These are phyloP conservation scores for Hippolais icterina DNA, from an alignment of 2,113 vertebrate genomes.

Conservation along the genomic window DNA sequence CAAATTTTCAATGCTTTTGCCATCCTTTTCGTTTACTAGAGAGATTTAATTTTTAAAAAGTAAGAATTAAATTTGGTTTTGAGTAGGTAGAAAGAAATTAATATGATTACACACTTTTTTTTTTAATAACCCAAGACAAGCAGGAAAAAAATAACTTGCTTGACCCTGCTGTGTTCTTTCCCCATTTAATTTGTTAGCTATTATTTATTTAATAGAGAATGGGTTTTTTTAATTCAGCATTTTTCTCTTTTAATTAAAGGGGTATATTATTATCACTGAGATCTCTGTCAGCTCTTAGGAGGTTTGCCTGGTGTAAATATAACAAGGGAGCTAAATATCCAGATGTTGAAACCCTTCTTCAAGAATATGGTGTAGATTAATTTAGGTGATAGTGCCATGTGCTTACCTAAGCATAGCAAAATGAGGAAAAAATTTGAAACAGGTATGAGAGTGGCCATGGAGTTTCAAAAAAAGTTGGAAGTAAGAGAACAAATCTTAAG, in stretches of 20 bases:
- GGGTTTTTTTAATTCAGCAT: background rate
- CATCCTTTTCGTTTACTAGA: background rate
- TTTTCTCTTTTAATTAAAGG: constrained; percentile 9
- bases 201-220: background rate
- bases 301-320: background rate
- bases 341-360: background rate
- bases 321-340: background rate
- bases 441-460: background rate
- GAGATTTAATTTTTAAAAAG: background rate
- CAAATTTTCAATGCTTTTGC: background rate
- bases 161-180: background rate
- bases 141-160: background rate
- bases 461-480: background rate
- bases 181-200: background rate
- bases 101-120: background rate
- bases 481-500: background rate
- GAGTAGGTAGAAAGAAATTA: background rate
- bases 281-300: background rate
- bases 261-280: background rate
- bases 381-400: background rate
- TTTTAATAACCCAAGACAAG: background rate
- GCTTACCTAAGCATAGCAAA: background rate
- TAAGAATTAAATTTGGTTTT: background rate
- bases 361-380: background rate
- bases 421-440: background rate